Base-by-base conservation (phyloP, 2,888 invertebrate genomes). In the Sycophila texana region DNA sequence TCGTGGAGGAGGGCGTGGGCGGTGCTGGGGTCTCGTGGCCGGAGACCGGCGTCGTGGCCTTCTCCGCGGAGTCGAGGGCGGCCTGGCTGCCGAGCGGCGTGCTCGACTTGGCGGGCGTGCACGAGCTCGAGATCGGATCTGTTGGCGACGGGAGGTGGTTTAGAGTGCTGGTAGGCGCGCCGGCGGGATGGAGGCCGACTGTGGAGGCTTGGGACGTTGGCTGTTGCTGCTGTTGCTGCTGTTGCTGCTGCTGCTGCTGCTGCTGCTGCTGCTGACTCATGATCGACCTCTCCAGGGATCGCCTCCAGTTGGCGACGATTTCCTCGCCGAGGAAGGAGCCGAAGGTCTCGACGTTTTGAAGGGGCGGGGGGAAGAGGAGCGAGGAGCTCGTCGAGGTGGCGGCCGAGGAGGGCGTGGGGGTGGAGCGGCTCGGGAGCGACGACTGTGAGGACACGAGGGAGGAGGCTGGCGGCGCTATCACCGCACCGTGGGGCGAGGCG, bases 271-370 rank as follows among this genome's bases (percentile, higher is more conserved):
- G 89, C 83, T 89, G 88, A 83, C 85, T 89, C 86, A 89, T 89
- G 86, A 90, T 88, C 82, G 89, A 88, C 83, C 89, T 87, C 89
- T 95, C 94, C 88, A 95, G 92, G 86, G 94, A 94, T 86, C 94
- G 93, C 88, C 95, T 93, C 94, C 95, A 95, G 90, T 94, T 94
- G 86, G 94, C 94, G 90, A 96, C 96, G 90, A 96, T 94, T 91
- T 96, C 96, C 91, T 96, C 95, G 91, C 96, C 96, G 89, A 96
- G 92, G 89, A 94, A 92, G 84, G 94, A 93, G 91, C 95, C 95
- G 92, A 95, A 94, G 86, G 93, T 92, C 89, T 94, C 94, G 86
- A 94, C 94, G 91, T 93, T 94, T 89, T 94, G 93, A 86, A 94
- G 92, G 83, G 92, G 92, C 82, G 92, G 92, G 70, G 92, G 92